These are phyloP conservation scores for Caenorhabditis remanei DNA, from an alignment of 1,140 invertebrate genomes.

Conservation along the genomic window DNA sequence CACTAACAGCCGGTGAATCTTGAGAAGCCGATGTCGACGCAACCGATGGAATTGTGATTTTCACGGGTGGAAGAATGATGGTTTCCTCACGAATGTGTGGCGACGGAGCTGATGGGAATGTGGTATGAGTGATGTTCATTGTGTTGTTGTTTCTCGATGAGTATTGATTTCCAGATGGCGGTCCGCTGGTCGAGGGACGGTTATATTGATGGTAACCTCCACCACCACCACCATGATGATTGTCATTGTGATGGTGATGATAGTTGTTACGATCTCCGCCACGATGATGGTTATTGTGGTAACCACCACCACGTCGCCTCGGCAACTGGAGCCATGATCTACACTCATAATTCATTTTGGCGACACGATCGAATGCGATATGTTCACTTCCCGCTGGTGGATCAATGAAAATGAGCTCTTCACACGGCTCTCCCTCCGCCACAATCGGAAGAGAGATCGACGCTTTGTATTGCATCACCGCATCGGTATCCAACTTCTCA, in stretches of 20 bases:
- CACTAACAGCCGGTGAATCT: neutral
- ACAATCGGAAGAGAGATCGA: slow-evolving; percentile 15
- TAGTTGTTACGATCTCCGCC: neutral
- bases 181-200: slow-evolving; percentile 2
- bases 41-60: neutral
- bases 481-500: slow-evolving; percentile 87
- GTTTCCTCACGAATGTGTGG: neutral
- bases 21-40: neutral
- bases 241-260: neutral
- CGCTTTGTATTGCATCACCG: slow-evolving; percentile 35
- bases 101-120: neutral
- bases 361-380: slow-evolving; percentile 25
- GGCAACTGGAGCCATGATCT: slow-evolving; percentile 23
- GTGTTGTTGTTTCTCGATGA: neutral
- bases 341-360: slow-evolving; percentile 38
- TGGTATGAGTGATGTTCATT: slow-evolving; percentile 43
- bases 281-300: neutral
- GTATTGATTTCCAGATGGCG: neutral
- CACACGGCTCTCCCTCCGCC: slow-evolving; percentile 1
- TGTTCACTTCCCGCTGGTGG: neutral
- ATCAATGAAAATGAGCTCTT: slow-evolving; percentile 28
- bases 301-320: neutral
- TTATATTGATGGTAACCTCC: neutral
- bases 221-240: neutral
- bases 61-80: slow-evolving; percentile 10